Evolutionary conservation across 2,797 vertebrate genomes (phyloP).

Genomic region (Argya squamiceps): DNA sequence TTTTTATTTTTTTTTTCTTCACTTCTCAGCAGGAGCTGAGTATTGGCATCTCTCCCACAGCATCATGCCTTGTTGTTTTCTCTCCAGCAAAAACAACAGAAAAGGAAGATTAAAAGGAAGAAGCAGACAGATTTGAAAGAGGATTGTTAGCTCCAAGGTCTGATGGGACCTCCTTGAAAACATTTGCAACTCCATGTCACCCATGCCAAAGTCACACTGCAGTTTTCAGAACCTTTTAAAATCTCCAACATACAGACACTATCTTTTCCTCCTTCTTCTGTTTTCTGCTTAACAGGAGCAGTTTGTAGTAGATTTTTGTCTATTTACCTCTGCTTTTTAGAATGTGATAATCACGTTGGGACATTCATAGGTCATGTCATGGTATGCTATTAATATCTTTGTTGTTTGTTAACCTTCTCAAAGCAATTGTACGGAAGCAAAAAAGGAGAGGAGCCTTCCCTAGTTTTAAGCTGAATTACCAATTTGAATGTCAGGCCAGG

Average conservation of each 20-base stretch:
- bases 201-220: slow-evolving; percentile 12
- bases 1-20: background rate
- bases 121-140: slow-evolving; percentile 48
- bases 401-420: background rate
- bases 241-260: background rate
- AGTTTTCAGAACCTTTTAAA: slow-evolving; percentile 15
- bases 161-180: slow-evolving; percentile 37
- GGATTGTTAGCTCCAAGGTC: slow-evolving; percentile 15
- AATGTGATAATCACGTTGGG: background rate
- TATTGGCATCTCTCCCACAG: slow-evolving; percentile 62
- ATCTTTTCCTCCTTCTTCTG: background rate
- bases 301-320: background rate
- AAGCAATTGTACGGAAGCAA: background rate
- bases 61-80: slow-evolving; percentile 59
- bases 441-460: background rate
- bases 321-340: background rate
- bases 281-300: background rate
- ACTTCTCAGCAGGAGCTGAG: slow-evolving; percentile 61
- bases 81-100: slow-evolving; percentile 49
- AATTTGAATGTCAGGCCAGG: slow-evolving; percentile 18
- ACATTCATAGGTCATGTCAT: background rate
- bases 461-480: slow-evolving; percentile 1
- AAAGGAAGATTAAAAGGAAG: slow-evolving; percentile 58
- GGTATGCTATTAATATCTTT: background rate
- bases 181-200: background rate